Base-by-base conservation (phyloP, 2,797 vertebrate genomes). In the Eulemur mongoz region DNA sequence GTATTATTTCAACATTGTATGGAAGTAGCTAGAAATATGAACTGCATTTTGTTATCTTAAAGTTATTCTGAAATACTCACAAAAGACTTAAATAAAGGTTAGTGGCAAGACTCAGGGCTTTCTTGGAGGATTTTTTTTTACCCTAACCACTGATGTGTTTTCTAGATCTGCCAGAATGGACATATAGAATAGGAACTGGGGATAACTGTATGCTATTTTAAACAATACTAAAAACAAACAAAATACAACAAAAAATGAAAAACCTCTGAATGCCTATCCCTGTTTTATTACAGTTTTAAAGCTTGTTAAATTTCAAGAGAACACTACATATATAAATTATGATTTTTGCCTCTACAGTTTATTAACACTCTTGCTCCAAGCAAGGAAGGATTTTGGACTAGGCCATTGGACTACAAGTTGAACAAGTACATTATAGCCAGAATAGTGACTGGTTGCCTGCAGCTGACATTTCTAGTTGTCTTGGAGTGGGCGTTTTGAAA, bases 1-100 rank as follows among this genome's bases (percentile, higher is more conserved):
- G 38, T 20, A 91, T 63, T 67, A 95, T 94, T 92, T 97, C 25
- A 25, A 92, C 52, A 75, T 40, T 38, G 32, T 79, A 9, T 72
- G 32, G 76, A 88, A 95, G 18, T 43, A 85, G 54, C 27, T 48
- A 91, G 40, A 89, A 92, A 80, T 7, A 87, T 2, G 84, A 92
- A 90, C 43, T 61, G 10, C 30, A 54, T 76, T 91, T 84, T 90
- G 22, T 32, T 67, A 6, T 69, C 50, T 63, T 82, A 40, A 75
- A 86, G 25, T 2, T 83, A 54, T 85, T 93, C 30, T 67, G 59
- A 94, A 91, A 95, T 72, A 43, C 40, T 93, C 73, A 83, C 61
- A 63, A 83, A 87, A 72, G 45, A 59, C 38, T 69, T 72, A 79
- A 70, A 63, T 40, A 59, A 91, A 92, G 20, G 18, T 45, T 22